These are phyloP conservation scores for Orthonychiurus folsomi DNA, from an alignment of 2,888 invertebrate species.

Conservation along the genomic window DNA sequence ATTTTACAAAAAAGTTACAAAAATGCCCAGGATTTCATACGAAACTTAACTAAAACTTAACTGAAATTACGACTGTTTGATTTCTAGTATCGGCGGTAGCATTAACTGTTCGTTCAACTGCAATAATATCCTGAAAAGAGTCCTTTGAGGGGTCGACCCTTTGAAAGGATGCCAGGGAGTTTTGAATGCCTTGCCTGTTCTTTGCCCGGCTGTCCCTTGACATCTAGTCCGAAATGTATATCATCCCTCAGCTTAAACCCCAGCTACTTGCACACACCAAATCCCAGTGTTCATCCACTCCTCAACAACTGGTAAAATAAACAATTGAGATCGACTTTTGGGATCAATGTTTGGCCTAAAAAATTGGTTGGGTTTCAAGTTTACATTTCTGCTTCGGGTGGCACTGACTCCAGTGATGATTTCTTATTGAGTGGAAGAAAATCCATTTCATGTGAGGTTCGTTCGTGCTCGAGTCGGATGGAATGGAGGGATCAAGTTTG, in stretches of 20 bases:
- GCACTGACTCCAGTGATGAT: not conserved
- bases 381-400: not conserved
- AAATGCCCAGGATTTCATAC: too few relatives aligned
- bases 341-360: constrained; percentile 13
- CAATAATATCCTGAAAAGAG: too few relatives aligned
- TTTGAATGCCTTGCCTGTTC: constrained; percentile 3
- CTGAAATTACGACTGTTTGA: too few relatives aligned
- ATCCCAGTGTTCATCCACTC: constrained; percentile 27
- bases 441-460: not conserved
- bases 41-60: too few relatives aligned
- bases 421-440: not conserved
- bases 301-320: constrained; percentile 29
- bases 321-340: constrained; percentile 25
- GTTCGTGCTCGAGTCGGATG: too few relatives aligned
- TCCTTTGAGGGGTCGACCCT: not conserved
- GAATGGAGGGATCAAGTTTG: not conserved
- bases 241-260: constrained; percentile 16
- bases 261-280: not conserved
- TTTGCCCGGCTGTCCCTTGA: constrained; percentile 21
- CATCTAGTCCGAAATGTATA: constrained; percentile 31
- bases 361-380: constrained; percentile 12
- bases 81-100: too few relatives aligned
- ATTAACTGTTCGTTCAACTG: too few relatives aligned
- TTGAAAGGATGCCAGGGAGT: not conserved
- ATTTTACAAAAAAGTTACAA: too few relatives aligned